Base-by-base conservation (phyloP, 2,888 invertebrate species). In the Spilosoma lubricipeda region DNA sequence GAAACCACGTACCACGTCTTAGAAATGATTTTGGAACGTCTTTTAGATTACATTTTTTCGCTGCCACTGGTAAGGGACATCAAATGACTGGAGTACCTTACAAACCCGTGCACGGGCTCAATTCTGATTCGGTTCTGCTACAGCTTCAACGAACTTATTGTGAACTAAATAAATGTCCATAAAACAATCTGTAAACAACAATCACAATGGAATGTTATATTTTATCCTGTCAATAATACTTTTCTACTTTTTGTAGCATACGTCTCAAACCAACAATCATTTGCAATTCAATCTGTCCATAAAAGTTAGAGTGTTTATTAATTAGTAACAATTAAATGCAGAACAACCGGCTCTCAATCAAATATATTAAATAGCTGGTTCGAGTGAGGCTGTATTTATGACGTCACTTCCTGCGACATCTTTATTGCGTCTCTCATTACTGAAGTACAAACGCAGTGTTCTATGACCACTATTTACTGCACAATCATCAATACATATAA, bases 341-440 rank as follows among this genome's bases (percentile, higher is more conserved):
- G 70, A 70, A 48, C 52, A 20, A 42, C 56, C 72, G 67, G 67
- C 80, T 69, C 76, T 85, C 85, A 79, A 83, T 85, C 86, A 85
- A 83, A 85, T 83, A 83, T 85, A 85, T 86, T 85, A 83, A 85
- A 85, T 84, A 81, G 85, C 74, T 77, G 66, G 42, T 76, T 66
- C 56, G 75, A 73, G 71, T 74, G 71, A 56, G 77, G 63, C 69
- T 30, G 71, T 80, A 78, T 83, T 83, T 83, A 85, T 81, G 85
- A 85, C 78, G 78, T 73, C 80, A 80, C 79, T 80, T 84, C 84
- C 84, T 77, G 67, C 76, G 74, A 77, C 73, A 78, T 70, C 82
- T 84, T 85, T 84, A 85, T 75, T 75, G 78, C 73, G 52, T 27
- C 70, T 73, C 76, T 80, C 77, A 77, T 81, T 83, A 81, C 30